Evolutionary conservation across 2,797 vertebrate species (phyloP).

Genomic region (Alouatta caraya): DNA sequence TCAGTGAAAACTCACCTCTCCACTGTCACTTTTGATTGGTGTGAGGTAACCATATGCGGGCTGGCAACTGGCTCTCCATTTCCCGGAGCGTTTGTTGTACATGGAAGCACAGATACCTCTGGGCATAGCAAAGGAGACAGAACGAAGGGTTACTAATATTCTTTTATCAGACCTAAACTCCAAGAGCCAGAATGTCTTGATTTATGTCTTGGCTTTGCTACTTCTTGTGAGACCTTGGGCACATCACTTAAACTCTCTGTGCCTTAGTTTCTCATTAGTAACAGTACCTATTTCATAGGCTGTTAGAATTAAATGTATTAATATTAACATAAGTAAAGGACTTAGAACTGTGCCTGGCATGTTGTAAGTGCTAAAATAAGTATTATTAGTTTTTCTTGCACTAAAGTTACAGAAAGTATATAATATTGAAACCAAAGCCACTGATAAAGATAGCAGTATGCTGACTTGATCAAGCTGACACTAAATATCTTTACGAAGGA

Average conservation of each 20-base stretch:
- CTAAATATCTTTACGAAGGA: background rate
- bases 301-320: background rate
- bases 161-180: background rate
- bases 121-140: conserved; percentile 55
- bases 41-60: conserved; percentile 5
- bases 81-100: conserved; percentile 51
- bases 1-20: conserved; percentile 85
- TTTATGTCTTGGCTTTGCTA: background rate
- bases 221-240: background rate
- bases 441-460: background rate
- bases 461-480: background rate
- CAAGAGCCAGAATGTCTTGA: background rate
- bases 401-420: background rate
- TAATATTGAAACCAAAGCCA: background rate
- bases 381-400: background rate
- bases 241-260: background rate
- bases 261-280: background rate
- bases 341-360: background rate
- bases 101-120: conserved; percentile 78
- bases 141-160: conserved; percentile 30
- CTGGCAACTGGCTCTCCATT: conserved; percentile 66
- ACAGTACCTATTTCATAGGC: background rate
- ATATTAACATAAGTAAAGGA: background rate
- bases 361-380: background rate
- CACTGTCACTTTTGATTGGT: conserved; percentile 74